Evolutionary conservation across 2,888 invertebrate species (phyloP).

Genomic region (Kryphioiulus occultus): DNA sequence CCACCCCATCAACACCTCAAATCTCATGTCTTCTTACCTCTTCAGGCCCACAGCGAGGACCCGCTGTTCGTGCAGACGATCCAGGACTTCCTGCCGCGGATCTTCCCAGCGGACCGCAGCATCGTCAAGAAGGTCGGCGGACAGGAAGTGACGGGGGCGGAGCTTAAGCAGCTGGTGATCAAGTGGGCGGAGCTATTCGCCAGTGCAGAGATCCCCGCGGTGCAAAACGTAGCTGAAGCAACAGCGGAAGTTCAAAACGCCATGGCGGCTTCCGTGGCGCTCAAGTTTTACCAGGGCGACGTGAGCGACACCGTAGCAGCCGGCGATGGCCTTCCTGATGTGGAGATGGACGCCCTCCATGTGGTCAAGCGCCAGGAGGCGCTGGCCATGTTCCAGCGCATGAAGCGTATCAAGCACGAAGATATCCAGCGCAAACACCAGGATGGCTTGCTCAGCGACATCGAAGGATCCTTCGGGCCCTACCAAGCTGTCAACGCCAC

Average conservation of each 20-base stretch:
- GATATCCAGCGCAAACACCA: neutral
- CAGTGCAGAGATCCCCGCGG: neutral
- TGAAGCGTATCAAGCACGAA: neutral
- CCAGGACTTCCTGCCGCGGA: constrained; percentile 13
- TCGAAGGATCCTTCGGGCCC: neutral
- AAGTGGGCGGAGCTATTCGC: neutral
- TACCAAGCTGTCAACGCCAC: neutral
- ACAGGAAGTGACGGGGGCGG: neutral
- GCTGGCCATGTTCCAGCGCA: neutral
- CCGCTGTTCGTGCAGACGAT: neutral
- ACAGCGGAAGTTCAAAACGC: neutral
- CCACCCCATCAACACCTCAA: too few species aligned
- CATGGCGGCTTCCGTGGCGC: neutral
- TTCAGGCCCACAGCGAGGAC: neutral
- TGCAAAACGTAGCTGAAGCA: neutral
- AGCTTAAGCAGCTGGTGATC: neutral
- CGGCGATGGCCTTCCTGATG: neutral
- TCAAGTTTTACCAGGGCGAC: neutral
- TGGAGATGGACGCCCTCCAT: neutral
- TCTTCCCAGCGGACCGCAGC: neutral
- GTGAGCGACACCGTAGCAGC: neutral
- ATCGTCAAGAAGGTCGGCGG: neutral
- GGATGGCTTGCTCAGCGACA: neutral
- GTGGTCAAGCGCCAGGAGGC: neutral
- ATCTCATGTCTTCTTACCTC: too few species aligned